Base-by-base conservation (phyloP, 2,888 invertebrate species). In the Xestia c-nigrum region DNA sequence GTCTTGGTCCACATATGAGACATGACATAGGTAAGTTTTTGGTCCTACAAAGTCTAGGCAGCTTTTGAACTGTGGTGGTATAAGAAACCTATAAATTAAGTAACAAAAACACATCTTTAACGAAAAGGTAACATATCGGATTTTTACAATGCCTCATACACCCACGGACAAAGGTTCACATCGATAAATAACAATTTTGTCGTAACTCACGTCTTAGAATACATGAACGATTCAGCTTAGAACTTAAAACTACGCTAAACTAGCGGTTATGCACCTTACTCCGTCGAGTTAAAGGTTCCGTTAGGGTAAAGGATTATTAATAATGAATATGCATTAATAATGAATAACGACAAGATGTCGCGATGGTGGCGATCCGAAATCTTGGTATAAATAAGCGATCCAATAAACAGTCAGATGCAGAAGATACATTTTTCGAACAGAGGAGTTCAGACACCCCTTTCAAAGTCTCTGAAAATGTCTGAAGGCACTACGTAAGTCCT, bases 301-400 rank as follows among this genome's bases (percentile, higher is more conserved):
- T 77, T 74, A 64, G 73, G 31, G 40, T 65, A 71, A 57, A 65
- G 73, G 68, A 73, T 68, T 81, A 88, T 89, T 89, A 87, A 83
- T 84, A 86, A 82, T 84, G 84, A 86, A 74, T 72, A 81, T 31
- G 31, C 81, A 88, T 89, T 89, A 87, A 83, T 84, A 86, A 82
- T 84, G 84, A 86, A 74, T 72, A 81, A 83, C 79, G 80, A 81
- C 80, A 80, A 75, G 73, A 78, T 84, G 86, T 79, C 82, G 80
- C 83, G 80, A 75, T 80, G 72, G 72, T 80, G 76, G 82, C 79
- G 76, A 81, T 77, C 80, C 79, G 72, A 86, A 84, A 86, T 81
- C 82, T 71, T 74, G 63, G 74, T 78, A 79, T 84, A 81, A 83
- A 85, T 84, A 77, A 72, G 59, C 14, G 43, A 64, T 19, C 16